Evolutionary conservation across 2,888 invertebrate species (phyloP).

Genomic region (Opisthograptis luteolata): DNA sequence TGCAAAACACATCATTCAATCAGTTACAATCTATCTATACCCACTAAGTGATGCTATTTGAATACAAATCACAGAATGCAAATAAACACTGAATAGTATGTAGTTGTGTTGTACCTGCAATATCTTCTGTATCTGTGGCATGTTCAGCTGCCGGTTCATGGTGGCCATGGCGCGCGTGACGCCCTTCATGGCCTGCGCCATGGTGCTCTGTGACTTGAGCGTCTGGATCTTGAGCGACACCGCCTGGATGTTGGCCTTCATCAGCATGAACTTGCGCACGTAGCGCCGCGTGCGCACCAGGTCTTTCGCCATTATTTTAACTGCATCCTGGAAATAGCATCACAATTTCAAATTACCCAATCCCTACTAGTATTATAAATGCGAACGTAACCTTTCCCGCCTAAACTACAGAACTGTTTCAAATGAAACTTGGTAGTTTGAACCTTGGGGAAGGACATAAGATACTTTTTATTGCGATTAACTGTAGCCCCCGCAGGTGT

Average conservation of each 20-base stretch:
- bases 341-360: too few species aligned
- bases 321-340: constrained; percentile 91
- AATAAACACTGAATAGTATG: too few species aligned
- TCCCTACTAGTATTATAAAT: too few species aligned
- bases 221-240: constrained; percentile 99
- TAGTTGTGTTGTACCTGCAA: constrained; percentile 74
- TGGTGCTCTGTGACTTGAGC: constrained; percentile 98
- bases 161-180: constrained; percentile 99
- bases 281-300: constrained; percentile 97
- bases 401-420: too few species aligned
- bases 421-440: too few species aligned
- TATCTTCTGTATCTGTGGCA: constrained; percentile 99
- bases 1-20: constrained; percentile 86
- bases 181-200: constrained; percentile 99
- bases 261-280: constrained; percentile 99
- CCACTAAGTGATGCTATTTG: too few species aligned
- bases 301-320: constrained; percentile 99
- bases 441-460: too few species aligned
- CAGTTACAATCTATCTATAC: too few species aligned
- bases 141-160: constrained; percentile 98
- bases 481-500: too few species aligned
- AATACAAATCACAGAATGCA: neutral
- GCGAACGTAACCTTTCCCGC: too few species aligned
- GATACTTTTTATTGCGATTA: too few species aligned
- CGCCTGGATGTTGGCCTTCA: constrained; percentile 99